phyloP scores from a whole-genome alignment of 1,140 invertebrate genomes.

The Drosophila virilis region DNA sequence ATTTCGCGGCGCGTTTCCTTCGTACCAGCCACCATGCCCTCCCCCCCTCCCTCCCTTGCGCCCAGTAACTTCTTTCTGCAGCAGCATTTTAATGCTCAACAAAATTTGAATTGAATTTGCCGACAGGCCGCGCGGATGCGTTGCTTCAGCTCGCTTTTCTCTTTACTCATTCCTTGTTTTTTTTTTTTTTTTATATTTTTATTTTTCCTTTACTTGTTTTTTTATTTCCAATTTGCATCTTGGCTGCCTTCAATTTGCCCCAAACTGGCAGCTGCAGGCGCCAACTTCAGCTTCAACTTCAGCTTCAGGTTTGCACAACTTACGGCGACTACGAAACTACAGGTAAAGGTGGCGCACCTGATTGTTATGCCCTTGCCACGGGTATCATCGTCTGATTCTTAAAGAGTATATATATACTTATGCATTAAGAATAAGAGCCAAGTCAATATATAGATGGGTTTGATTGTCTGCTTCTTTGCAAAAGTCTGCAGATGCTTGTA shows the following conservation, averaged over 20 bases:
- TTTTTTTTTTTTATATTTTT: constrained; percentile 1
- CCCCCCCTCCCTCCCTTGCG: not conserved
- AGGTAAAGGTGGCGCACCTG: constrained; percentile 16
- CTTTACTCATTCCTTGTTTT: not conserved
- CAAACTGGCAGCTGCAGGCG: constrained; percentile 55
- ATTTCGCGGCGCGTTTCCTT: constrained; percentile 62
- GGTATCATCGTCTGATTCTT: too few relatives aligned
- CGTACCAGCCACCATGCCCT: not conserved
- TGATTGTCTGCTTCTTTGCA: too few relatives aligned
- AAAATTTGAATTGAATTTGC: constrained; percentile 82
- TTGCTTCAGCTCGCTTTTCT: constrained; percentile 23
- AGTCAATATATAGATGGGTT: too few relatives aligned
- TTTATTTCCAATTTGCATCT: constrained; percentile 64
- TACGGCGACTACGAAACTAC: constrained; percentile 12
- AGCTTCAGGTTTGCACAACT: constrained; percentile 18
- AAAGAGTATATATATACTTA: too few relatives aligned
- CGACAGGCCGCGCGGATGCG: constrained; percentile 65
- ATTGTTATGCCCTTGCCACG: not conserved
- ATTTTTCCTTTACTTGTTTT: constrained; percentile 1
- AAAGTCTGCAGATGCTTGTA: too few relatives aligned
- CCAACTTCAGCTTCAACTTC: constrained; percentile 64
- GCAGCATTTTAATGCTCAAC: constrained; percentile 78
- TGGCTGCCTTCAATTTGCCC: constrained; percentile 52
- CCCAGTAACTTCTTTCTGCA: constrained; percentile 66
- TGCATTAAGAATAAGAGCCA: too few relatives aligned